These are phyloP conservation scores for Zeugodacus cucurbitae DNA, from an alignment of 1,140 invertebrate species.

Conservation along the genomic window DNA sequence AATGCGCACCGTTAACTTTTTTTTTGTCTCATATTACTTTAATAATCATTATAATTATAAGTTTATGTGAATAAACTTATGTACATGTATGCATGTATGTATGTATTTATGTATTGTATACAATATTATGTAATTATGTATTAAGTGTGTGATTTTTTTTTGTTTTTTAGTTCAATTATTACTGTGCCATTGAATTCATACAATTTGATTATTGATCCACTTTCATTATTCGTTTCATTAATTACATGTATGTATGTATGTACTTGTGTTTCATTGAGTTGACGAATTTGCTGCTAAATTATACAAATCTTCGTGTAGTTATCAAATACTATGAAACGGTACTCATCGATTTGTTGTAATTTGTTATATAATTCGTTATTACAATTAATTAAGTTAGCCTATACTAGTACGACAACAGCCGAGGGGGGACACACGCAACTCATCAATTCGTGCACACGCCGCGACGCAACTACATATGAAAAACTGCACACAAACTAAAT, in stretches of 20 bases:
- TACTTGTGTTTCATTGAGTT: neutral
- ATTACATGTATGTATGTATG: too few species aligned
- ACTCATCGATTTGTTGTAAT: neutral
- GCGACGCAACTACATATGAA: neutral
- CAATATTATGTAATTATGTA: constrained; percentile 23
- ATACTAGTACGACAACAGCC: constrained; percentile 12
- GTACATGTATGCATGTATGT: neutral
- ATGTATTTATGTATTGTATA: constrained; percentile 2
- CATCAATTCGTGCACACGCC: neutral
- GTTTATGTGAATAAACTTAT: constrained; percentile 21
- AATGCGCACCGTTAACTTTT: neutral
- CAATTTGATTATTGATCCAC: constrained; percentile 6
- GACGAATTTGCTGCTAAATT: neutral
- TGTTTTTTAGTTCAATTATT: neutral
- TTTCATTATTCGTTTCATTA: neutral
- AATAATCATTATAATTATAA: constrained; percentile 27
- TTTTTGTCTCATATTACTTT: constrained; percentile 29
- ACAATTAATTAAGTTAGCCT: constrained; percentile 12
- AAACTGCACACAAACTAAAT: neutral
- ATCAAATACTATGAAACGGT: constrained; percentile 12
- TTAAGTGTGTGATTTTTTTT: constrained; percentile 5
- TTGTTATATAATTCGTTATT: constrained; percentile 3
- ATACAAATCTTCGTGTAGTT: neutral
- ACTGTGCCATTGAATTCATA: constrained; percentile 21
- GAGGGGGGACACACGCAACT: neutral